Conservation (phyloP, 2,888 invertebrate species). For the Rotaria sp. region DNA sequence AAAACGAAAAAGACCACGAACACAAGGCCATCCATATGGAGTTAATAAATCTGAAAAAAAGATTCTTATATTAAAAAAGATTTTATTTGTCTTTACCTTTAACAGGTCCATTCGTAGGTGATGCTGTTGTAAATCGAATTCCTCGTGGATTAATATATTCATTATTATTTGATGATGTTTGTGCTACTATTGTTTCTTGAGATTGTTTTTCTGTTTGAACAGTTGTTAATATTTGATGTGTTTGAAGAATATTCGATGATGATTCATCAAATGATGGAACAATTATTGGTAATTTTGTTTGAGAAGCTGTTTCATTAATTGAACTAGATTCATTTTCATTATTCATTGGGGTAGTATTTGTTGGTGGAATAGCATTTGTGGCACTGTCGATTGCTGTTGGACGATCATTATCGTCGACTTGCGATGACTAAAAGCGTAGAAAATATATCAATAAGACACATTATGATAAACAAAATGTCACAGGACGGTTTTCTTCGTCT, state of each 20-base stretch:
- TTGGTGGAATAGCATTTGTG: not conserved
- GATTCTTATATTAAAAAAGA: not conserved
- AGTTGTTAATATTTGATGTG: not conserved
- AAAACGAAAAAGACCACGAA: conserved; percentile 86
- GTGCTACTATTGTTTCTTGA: conserved; percentile 24
- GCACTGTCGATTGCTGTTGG: conserved; percentile 10
- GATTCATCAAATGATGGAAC: conserved; percentile 10
- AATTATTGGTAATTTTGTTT: not conserved
- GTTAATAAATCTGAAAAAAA: conserved; percentile 47
- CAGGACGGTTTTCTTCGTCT: too few relatives aligned
- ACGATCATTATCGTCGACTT: not conserved
- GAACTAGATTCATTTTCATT: not conserved
- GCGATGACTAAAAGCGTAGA: not conserved
- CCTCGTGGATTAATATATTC: conserved; percentile 77
- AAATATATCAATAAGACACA: not conserved
- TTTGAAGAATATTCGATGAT: not conserved
- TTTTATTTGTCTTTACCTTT: not conserved
- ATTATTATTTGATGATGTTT: conserved; percentile 36
- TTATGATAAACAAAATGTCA: too few relatives aligned
- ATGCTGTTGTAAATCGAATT: conserved; percentile 68
- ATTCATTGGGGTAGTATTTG: not conserved
- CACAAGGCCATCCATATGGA: conserved; percentile 86
- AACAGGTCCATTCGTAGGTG: not conserved
- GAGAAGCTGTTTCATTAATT: too few relatives aligned
- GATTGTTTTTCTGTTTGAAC: not conserved